Evolutionary conservation across 2,888 invertebrate species (phyloP).

Genomic region (Eledona agricola): DNA sequence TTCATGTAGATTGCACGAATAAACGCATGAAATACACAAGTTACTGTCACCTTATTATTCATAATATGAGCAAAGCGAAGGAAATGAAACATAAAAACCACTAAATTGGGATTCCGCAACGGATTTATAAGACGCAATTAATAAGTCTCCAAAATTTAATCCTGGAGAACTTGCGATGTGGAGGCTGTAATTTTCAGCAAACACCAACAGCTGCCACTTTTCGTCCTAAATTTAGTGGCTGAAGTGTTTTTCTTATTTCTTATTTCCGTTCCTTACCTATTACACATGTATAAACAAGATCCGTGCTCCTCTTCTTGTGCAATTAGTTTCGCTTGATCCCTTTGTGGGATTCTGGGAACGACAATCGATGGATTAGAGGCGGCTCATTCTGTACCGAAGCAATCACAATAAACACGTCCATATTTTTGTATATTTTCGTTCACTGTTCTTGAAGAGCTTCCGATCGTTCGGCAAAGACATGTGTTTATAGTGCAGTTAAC

Average conservation of each 20-base stretch:
- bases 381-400: conserved; percentile 2
- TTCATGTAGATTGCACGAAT: conserved; percentile 4
- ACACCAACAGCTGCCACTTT: conserved; percentile 25
- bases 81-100: neutral
- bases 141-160: too few relatives aligned
- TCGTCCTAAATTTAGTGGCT: conserved; percentile 34
- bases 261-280: conserved; percentile 36
- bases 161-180: neutral
- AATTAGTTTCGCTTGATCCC: conserved; percentile 5
- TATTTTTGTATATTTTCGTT: too few relatives aligned
- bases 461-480: too few relatives aligned
- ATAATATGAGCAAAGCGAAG: conserved; percentile 2
- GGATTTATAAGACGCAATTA: neutral
- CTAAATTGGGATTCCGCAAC: neutral
- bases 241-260: conserved; percentile 37
- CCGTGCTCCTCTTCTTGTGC: too few relatives aligned
- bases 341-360: conserved; percentile 25
- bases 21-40: neutral
- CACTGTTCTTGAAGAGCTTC: too few relatives aligned
- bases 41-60: conserved; percentile 1
- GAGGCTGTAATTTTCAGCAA: conserved; percentile 2
- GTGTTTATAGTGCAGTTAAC: too few relatives aligned
- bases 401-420: conserved; percentile 23
- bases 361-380: neutral
- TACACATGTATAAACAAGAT: too few relatives aligned